phyloP scores from a whole-genome alignment of 2,888 invertebrate species.

The Drosophila diplacantha region DNA sequence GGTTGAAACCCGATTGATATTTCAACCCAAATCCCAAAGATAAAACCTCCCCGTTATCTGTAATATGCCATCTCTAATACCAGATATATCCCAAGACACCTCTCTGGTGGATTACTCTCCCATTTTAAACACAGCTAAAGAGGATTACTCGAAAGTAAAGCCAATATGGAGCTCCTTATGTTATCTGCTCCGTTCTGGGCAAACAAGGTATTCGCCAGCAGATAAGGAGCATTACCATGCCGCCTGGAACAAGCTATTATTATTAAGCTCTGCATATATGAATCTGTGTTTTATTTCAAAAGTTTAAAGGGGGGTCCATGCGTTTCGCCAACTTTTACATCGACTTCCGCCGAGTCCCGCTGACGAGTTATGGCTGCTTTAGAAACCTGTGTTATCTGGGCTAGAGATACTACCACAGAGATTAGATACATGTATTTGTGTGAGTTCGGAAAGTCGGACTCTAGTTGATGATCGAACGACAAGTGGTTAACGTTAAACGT shows the following conservation, averaged over 20 bases:
- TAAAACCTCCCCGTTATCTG: background rate
- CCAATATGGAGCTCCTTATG: background rate
- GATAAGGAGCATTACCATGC: slow-evolving; percentile 5
- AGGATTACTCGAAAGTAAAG: background rate
- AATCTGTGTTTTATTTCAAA: background rate
- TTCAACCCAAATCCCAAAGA: background rate
- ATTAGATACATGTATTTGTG: background rate
- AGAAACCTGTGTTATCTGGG: slow-evolving; percentile 1
- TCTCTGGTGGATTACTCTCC: background rate
- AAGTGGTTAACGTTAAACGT: background rate
- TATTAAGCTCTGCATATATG: background rate
- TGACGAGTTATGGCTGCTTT: background rate
- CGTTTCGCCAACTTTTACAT: background rate
- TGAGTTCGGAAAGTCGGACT: slow-evolving; percentile 1
- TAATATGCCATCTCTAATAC: background rate
- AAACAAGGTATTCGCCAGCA: slow-evolving; percentile 3
- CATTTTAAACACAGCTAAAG: background rate
- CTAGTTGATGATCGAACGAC: background rate
- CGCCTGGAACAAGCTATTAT: slow-evolving; percentile 1
- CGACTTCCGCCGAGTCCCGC: background rate
- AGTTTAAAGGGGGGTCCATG: background rate
- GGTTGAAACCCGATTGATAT: background rate
- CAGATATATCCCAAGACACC: background rate
- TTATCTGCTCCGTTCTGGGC: slow-evolving; percentile 1
- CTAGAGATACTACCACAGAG: background rate